phyloP scores from a whole-genome alignment of 2,113 vertebrate species.

The Myotis lucifugus region DNA sequence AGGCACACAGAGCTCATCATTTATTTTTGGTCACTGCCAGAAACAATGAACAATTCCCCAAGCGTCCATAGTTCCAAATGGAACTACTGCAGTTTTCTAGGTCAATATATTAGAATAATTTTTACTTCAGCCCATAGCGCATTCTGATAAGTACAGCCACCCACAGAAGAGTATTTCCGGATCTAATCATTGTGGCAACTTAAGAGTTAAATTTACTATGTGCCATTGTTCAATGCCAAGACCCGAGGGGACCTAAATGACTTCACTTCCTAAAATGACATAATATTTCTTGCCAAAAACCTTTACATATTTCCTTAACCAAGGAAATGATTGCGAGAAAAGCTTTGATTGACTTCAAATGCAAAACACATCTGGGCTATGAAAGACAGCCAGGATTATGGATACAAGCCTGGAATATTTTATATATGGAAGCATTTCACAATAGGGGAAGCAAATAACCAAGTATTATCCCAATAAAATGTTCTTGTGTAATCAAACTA shows the following conservation, averaged over 20 bases:
- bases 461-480: constrained; percentile 17
- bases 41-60: neutral
- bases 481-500: neutral
- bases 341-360: constrained; percentile 77
- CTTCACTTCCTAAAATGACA: constrained; percentile 43
- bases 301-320: constrained; percentile 45
- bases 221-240: neutral
- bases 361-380: constrained; percentile 76
- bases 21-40: neutral
- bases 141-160: neutral
- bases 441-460: neutral
- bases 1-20: constrained; percentile 7
- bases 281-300: constrained; percentile 48
- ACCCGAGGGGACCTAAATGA: neutral
- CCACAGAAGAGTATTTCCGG: neutral
- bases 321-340: constrained; percentile 67
- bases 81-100: neutral
- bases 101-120: neutral
- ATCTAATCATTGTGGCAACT: neutral
- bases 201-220: neutral
- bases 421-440: constrained; percentile 30
- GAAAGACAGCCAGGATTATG: neutral
- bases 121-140: neutral
- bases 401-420: constrained; percentile 21
- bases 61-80: neutral